These are phyloP conservation scores for Athene cunicularia DNA, from an alignment of 2,113 vertebrate species.

Conservation along the genomic window DNA sequence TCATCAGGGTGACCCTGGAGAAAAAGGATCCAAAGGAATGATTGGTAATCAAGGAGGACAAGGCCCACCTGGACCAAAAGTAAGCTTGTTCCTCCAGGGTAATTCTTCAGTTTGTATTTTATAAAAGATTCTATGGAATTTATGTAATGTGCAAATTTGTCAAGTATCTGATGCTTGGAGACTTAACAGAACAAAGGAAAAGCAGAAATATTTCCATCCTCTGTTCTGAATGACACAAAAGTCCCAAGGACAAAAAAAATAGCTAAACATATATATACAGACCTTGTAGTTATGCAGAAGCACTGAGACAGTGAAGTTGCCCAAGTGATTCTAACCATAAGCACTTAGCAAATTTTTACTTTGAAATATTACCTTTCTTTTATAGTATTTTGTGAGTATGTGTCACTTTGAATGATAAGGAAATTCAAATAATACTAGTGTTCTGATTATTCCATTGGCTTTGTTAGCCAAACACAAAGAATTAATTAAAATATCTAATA, in stretches of 20 bases:
- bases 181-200: not conserved
- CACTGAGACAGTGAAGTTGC: not conserved
- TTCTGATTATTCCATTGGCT: not conserved
- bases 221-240: not conserved
- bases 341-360: not conserved
- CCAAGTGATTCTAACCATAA: not conserved
- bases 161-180: not conserved
- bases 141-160: not conserved
- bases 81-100: slow-evolving; percentile 18
- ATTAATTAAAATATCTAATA: not conserved
- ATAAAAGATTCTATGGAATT: not conserved
- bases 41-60: slow-evolving; percentile 48
- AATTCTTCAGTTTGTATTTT: not conserved
- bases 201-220: not conserved
- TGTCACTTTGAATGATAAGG: not conserved
- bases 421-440: not conserved
- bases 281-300: not conserved
- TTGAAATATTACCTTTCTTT: not conserved
- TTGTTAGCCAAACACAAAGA: not conserved
- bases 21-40: slow-evolving; percentile 69
- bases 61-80: slow-evolving; percentile 69
- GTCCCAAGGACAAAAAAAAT: not conserved
- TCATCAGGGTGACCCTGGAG: slow-evolving; percentile 69
- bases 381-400: not conserved
- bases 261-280: not conserved